phyloP scores from a whole-genome alignment of 92 coral and sea anemone genomes.

The Siderastrea radians region DNA sequence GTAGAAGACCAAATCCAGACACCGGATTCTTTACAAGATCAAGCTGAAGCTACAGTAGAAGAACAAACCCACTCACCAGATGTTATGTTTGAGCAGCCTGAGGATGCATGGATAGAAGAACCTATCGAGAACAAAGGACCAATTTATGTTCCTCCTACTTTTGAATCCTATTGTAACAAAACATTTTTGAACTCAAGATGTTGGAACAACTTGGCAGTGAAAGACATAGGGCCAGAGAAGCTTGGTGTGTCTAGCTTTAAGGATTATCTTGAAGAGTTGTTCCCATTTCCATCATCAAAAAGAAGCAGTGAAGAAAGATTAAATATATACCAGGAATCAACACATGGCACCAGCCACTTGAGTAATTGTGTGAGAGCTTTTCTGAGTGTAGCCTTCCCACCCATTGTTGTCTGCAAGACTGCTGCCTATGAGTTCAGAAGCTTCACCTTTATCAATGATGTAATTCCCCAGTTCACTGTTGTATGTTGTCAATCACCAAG shows the following conservation, averaged over 20 bases:
- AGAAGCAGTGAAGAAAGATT: slow-evolving; percentile 13
- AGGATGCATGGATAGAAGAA: no score
- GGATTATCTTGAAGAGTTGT: not conserved
- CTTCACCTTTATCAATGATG: slow-evolving; percentile 17
- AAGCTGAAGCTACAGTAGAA: no score
- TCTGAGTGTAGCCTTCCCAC: slow-evolving; percentile 25
- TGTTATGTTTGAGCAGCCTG: no score
- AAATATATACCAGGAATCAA: not conserved
- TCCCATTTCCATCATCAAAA: slow-evolving; percentile 8
- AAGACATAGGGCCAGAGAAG: slow-evolving; percentile 2
- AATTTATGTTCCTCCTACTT: no score
- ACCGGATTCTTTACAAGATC: no score
- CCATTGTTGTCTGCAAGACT: not conserved
- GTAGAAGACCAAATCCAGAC: no score
- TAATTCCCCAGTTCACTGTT: slow-evolving; percentile 22
- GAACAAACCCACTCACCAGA: no score
- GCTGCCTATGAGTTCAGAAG: slow-evolving; percentile 17
- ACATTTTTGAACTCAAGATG: slow-evolving; percentile 1
- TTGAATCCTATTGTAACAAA: not conserved
- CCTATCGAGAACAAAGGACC: no score
- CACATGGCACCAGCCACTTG: not conserved
- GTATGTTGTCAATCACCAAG: slow-evolving; percentile 7
- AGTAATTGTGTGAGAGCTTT: slow-evolving; percentile 20
- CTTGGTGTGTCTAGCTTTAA: not conserved
- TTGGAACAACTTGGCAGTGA: slow-evolving; percentile 19